A percentile compares a stretch with the other conserved stretches of the same genome.
Conservation (phyloP, 2,797 vertebrate genomes). For the Urophycis tenuis region DNA sequence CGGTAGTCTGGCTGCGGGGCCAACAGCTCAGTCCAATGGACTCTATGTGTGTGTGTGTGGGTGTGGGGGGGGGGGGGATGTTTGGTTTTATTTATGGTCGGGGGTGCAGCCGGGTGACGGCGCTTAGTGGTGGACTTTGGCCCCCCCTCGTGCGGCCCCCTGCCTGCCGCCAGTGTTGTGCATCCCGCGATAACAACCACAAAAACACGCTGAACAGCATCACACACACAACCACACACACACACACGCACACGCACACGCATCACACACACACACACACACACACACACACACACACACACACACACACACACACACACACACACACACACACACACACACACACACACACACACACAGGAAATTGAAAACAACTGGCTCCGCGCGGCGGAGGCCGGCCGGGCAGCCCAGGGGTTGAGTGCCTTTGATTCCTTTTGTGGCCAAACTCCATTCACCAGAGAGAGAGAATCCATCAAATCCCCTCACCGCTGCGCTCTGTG, state of each 20-base stretch:
- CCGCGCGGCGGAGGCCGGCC: constrained; percentile 24
- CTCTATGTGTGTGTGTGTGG: too few species aligned
- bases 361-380: constrained; percentile 65
- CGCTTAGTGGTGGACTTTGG: constrained; percentile 23
- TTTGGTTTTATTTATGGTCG: constrained; percentile 25
- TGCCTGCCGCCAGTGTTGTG: constrained; percentile 13
- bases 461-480: constrained; percentile 42
- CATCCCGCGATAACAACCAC: constrained; percentile 38
- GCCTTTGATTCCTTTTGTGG: constrained; percentile 38
- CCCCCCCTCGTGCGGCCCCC: constrained; percentile 37
- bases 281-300: constrained; percentile 30
- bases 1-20: constrained; percentile 14
- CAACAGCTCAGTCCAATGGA: constrained; percentile 13
- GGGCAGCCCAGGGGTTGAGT: constrained; percentile 33
- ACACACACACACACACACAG: constrained; percentile 37
- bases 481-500: constrained; percentile 25
- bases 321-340: constrained; percentile 39
- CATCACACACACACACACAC: constrained; percentile 42
- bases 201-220: too few species aligned
- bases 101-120: constrained; percentile 32
- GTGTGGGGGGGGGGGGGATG: too few species aligned
- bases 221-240: constrained; percentile 46
- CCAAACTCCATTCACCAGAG: constrained; percentile 44
- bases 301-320: constrained; percentile 44
- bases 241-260: constrained; percentile 38